phyloP scores from a whole-genome alignment of 2,797 vertebrate genomes.

The Poecilia gillii region DNA sequence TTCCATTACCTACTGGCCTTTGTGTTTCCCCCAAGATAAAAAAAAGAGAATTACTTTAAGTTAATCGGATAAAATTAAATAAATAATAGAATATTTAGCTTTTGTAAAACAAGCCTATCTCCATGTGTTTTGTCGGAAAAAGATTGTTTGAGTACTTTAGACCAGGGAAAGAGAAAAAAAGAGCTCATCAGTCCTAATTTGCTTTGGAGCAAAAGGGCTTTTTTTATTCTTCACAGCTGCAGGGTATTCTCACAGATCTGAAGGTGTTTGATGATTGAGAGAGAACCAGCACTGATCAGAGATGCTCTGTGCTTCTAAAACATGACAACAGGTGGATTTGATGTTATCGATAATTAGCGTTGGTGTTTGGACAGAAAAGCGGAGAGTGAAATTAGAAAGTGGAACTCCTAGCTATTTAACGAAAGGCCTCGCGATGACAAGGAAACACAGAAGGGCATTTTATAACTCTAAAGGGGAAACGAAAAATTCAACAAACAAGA shows the following conservation, averaged over 20 bases:
- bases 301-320: neutral
- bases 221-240: neutral
- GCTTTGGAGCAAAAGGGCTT: neutral
- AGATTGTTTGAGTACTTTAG: neutral
- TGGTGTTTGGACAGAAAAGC: neutral
- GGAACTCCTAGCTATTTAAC: neutral
- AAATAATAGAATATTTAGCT: neutral
- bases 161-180: neutral
- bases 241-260: neutral
- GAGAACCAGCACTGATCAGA: neutral
- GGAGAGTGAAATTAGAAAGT: neutral
- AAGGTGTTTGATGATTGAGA: neutral
- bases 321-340: neutral
- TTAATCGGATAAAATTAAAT: neutral
- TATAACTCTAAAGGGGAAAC: neutral
- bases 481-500: neutral
- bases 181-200: slow-evolving; percentile 2
- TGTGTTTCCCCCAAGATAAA: neutral
- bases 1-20: neutral
- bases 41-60: neutral
- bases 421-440: neutral
- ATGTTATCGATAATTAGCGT: neutral
- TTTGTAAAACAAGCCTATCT: neutral
- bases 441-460: neutral
- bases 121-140: neutral